Base-by-base conservation (phyloP, 2,888 invertebrate genomes). In the Iphiclides podalirius region DNA sequence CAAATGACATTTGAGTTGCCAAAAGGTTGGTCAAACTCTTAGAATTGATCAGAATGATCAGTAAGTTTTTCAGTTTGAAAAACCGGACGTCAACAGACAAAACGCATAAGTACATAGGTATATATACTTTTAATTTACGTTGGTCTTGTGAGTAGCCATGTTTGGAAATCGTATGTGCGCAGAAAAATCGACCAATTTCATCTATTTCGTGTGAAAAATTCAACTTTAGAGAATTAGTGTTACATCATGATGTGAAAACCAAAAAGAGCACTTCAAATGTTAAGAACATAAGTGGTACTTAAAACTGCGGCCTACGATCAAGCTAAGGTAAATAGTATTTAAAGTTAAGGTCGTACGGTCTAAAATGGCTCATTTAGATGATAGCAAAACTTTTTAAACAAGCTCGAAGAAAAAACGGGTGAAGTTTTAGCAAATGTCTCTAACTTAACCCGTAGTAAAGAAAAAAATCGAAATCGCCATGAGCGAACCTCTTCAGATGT, bases 181-280 rank as follows among this genome's bases (percentile, higher is more conserved):
- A n/a, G n/a, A n/a, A n/a, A n/a, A n/a, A n/a, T n/a, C n/a, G n/a
- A n/a, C n/a, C n/a, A n/a, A n/a, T n/a, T n/a, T n/a, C n/a, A n/a
- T n/a, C n/a, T n/a, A n/a, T n/a, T n/a, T n/a, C n/a, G n/a, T n/a
- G n/a, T n/a, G n/a, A n/a, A n/a, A n/a, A n/a, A n/a, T n/a, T n/a
- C n/a, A n/a, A n/a, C n/a, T n/a, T n/a, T n/a, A n/a, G n/a, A n/a
- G n/a, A n/a, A n/a, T n/a, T n/a, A n/a, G n/a, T n/a, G n/a, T n/a
- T n/a, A n/a, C n/a, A 4, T 26, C 26, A 26, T 8, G 26, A 17
- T 16, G 38, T 46, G 6, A 38, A 46, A 38, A 36, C 33, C 4
- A 38, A 39, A 38, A 45, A 42, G 34, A 42, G 14, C 33, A 8
- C 8, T 23, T 17, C 20, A 46, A 39, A 7, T 46, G n/a, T 31